Evolutionary conservation across 2,888 invertebrate genomes (phyloP), one percentile per base, ranked within the genome.

Genomic region (Drosophila ustulata): DNA sequence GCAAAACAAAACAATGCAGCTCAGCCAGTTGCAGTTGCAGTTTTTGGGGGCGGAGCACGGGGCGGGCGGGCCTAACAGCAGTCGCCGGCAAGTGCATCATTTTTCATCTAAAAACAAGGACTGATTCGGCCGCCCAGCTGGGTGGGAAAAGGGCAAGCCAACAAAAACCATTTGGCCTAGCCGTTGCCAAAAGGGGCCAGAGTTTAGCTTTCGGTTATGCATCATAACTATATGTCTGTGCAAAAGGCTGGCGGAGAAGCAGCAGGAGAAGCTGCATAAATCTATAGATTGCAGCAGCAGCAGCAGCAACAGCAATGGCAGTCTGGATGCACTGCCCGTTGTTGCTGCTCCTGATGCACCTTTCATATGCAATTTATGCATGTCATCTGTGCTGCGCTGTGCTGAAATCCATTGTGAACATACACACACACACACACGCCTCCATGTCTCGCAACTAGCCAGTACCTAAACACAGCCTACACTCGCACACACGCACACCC

Each of bases 311-410:
- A 11, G 9, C 34, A 4, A 74, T 81, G 77, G 52, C 53, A 56
- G 63, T 46, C 71, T 65, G 75, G 39, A 49, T 65, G 50, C 66
- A 66, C 52, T 47, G 61, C n/a, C 46, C 18, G 34, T 43, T 57
- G 47, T 41, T 52, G 53, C 58, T 49, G 64, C 49, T 63, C 57
- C 71, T 75, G 82, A 74, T 76, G 82, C 88, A 85, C 85, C 88
- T 85, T 85, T 85, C 83, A 88, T 83, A 83, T 88, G 85, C 85
- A 86, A 86, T 86, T 86, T 88, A 86, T 86, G 83, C 80, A 83
- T 81, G 78, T 82, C 85, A 86, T 80, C 88, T 82, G 73, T 53
- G 74, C 75, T 67, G 70, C 41, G 61, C 50, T 61, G 70, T 45
- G 63, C 50, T 61, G 64, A 68, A 67, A 71, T 71, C 80, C 81